Conservation (phyloP, 1,140 invertebrate genomes). For the Notospermus geniculatus region DNA sequence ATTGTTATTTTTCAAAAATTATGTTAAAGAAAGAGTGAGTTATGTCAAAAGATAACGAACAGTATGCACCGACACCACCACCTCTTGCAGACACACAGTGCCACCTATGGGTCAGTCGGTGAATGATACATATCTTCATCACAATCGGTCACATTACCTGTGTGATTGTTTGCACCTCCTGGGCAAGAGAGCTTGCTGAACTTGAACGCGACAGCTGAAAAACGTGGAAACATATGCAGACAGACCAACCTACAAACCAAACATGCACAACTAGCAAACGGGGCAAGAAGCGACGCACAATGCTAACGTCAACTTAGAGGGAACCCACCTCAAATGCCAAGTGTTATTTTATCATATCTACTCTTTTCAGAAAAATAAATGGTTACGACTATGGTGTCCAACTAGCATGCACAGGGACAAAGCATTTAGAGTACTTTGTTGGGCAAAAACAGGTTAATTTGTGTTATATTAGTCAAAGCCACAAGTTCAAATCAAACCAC, state of each 20-base stretch:
- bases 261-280: background rate
- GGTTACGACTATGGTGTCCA: no score
- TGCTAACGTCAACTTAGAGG: background rate
- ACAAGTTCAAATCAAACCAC: no score
- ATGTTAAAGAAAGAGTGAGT: no score
- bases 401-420: no score
- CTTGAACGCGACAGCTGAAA: constrained; percentile 38
- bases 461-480: no score
- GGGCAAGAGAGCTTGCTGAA: constrained; percentile 34
- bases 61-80: background rate
- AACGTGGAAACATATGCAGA: constrained; percentile 6
- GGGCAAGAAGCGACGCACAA: background rate
- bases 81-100: no score
- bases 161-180: constrained; percentile 31
- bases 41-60: background rate
- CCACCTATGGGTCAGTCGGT: background rate
- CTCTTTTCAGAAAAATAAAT: no score
- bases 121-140: background rate
- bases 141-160: constrained; percentile 25
- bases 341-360: background rate
- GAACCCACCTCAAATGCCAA: background rate
- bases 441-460: no score
- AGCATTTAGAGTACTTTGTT: no score
- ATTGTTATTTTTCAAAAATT: no score
- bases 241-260: constrained; percentile 1